A percentile compares a stretch with the other conserved stretches of the same genome.
These are phyloP conservation scores for Sepiola atlantica DNA, from an alignment of 2,888 invertebrate species.

Conservation along the genomic window DNA sequence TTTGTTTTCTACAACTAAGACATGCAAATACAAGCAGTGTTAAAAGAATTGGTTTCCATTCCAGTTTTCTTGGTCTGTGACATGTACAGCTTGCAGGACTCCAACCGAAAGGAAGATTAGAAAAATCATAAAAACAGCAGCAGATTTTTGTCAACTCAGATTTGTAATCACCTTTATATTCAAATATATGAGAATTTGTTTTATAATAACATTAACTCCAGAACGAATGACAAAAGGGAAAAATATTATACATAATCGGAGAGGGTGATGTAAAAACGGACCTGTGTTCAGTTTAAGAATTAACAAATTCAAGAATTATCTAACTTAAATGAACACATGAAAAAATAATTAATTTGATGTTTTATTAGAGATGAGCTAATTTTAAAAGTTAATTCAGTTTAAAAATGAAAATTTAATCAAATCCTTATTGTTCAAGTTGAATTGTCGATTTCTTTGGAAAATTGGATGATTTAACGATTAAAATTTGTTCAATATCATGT, in stretches of 20 bases:
- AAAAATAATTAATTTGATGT: not conserved
- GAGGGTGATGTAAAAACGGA: not conserved
- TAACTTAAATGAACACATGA: too few species aligned
- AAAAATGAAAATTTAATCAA: not conserved
- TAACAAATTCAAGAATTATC: not conserved
- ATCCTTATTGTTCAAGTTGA: too few species aligned
- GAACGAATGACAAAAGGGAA: not conserved
- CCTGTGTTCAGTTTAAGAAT: not conserved
- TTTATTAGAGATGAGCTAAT: not conserved
- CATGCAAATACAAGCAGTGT: constrained; percentile 32
- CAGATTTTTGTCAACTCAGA: not conserved
- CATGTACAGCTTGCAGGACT: constrained; percentile 10
- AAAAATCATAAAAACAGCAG: not conserved
- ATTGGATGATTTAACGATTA: not conserved
- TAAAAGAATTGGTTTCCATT: not conserved
- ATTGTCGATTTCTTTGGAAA: too few species aligned
- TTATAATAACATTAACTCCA: not conserved
- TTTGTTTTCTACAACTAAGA: constrained; percentile 17
- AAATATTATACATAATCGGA: not conserved
- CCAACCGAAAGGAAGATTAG: not conserved
- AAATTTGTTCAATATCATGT: not conserved
- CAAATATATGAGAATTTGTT: not conserved
- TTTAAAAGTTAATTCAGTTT: not conserved
- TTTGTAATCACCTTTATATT: not conserved
- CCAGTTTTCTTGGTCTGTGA: constrained; percentile 32